phyloP scores from a whole-genome alignment of 2,888 invertebrate species.

The Conomelus anceps region DNA sequence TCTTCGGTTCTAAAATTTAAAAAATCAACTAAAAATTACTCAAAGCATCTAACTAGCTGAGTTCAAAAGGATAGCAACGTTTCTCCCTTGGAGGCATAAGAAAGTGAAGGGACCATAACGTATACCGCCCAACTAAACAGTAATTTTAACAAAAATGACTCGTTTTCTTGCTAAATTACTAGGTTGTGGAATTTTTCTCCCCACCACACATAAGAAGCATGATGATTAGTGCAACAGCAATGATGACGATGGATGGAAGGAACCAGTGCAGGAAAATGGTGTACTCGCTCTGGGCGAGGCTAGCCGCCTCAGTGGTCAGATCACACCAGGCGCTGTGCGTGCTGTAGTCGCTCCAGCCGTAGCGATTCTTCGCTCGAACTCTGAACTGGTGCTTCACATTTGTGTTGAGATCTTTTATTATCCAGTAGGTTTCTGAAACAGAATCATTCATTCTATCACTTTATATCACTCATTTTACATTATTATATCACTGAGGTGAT shows the following conservation, averaged over 20 bases:
- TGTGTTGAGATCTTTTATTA: conserved; percentile 58
- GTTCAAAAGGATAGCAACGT: too few species aligned
- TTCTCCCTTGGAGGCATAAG: too few species aligned
- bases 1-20: too few species aligned
- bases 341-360: conserved; percentile 78
- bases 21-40: too few species aligned
- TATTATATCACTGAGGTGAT: too few species aligned
- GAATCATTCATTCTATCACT: background rate
- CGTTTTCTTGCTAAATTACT: background rate
- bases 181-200: conserved; percentile 32
- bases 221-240: conserved; percentile 44
- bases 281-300: conserved; percentile 42
- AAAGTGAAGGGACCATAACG: too few species aligned
- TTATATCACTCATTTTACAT: too few species aligned
- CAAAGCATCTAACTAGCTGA: too few species aligned
- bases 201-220: conserved; percentile 49
- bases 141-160: too few species aligned
- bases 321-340: conserved; percentile 56
- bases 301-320: conserved; percentile 44
- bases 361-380: conserved; percentile 69
- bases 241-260: conserved; percentile 51
- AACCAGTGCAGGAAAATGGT: conserved; percentile 54
- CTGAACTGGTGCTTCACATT: conserved; percentile 62
- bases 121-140: too few species aligned
- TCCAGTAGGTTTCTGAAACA: conserved; percentile 70